Evolutionary conservation across 1,140 invertebrate species (phyloP).

Genomic region (Trachymyrmex cornetzi): DNA sequence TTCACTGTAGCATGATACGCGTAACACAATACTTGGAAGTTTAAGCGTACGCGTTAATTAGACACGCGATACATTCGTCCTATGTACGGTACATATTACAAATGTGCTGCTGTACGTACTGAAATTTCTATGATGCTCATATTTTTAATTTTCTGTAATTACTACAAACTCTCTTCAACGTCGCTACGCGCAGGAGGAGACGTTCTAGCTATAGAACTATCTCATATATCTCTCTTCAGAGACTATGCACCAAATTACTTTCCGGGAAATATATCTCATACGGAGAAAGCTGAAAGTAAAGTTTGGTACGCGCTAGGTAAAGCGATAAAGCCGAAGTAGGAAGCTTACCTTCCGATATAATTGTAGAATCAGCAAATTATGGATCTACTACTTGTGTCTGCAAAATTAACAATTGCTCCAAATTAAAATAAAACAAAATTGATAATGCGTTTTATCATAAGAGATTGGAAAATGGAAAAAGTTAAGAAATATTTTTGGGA

Average conservation of each 20-base stretch:
- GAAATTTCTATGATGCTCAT: constrained; percentile 25
- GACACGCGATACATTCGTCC: constrained; percentile 30
- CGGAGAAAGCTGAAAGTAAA: constrained; percentile 46
- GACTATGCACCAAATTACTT: constrained; percentile 58
- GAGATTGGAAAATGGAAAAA: neutral
- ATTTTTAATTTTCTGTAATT: constrained; percentile 60
- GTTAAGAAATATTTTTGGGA: neutral
- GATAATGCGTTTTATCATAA: neutral
- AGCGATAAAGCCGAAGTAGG: constrained; percentile 32
- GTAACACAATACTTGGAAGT: constrained; percentile 44
- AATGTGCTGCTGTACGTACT: constrained; percentile 1
- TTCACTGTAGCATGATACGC: constrained; percentile 1
- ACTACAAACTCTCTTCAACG: constrained; percentile 49
- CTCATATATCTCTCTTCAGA: constrained; percentile 49
- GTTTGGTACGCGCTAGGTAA: constrained; percentile 22
- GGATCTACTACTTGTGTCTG: neutral
- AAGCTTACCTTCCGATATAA: constrained; percentile 29
- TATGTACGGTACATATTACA: neutral
- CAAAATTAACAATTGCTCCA: neutral
- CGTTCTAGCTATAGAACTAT: neutral
- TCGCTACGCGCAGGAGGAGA: neutral
- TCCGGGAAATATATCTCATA: constrained; percentile 34
- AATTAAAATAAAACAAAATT: neutral
- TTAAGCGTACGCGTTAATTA: constrained; percentile 44
- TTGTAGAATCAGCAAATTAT: constrained; percentile 53